Percentiles rank a stretch among this genome's conserved stretches.
phyloP scores from a whole-genome alignment of 2,797 vertebrate genomes.

The Halcyon chelicuti region DNA sequence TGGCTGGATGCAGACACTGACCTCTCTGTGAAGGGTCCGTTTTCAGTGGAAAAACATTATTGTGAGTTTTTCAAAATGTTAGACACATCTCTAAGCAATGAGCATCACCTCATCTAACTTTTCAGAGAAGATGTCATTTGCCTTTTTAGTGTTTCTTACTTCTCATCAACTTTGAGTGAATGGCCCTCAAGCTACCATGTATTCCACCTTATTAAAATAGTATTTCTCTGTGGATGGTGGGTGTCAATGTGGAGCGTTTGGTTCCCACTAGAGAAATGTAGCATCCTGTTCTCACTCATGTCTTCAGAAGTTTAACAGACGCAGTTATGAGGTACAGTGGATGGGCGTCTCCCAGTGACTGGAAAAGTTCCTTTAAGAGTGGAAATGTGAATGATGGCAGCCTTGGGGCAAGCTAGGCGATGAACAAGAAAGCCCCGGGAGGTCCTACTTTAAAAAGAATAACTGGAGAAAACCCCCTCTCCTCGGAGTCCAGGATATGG shows the following conservation, averaged over 20 bases:
- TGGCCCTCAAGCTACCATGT: neutral
- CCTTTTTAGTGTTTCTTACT: neutral
- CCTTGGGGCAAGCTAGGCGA: fast-evolving
- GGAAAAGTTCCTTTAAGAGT: neutral
- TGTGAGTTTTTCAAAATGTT: neutral
- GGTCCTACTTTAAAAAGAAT: neutral
- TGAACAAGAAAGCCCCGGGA: neutral
- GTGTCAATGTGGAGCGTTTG: neutral
- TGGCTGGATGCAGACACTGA: neutral
- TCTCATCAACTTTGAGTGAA: neutral
- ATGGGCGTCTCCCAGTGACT: neutral
- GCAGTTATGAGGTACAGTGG: neutral
- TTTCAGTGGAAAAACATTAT: neutral
- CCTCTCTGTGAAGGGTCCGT: neutral
- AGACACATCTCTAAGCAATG: neutral
- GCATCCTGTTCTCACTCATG: neutral
- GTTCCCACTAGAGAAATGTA: neutral
- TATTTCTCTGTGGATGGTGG: neutral
- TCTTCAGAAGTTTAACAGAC: neutral
- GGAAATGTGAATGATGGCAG: neutral
- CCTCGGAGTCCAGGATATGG: neutral
- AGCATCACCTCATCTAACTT: neutral
- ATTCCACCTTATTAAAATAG: neutral
- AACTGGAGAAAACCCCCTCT: neutral
- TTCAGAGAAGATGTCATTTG: neutral